These are phyloP conservation scores for Sakesphorus luctuosus DNA, from an alignment of 2,113 vertebrate species.

Conservation along the genomic window DNA sequence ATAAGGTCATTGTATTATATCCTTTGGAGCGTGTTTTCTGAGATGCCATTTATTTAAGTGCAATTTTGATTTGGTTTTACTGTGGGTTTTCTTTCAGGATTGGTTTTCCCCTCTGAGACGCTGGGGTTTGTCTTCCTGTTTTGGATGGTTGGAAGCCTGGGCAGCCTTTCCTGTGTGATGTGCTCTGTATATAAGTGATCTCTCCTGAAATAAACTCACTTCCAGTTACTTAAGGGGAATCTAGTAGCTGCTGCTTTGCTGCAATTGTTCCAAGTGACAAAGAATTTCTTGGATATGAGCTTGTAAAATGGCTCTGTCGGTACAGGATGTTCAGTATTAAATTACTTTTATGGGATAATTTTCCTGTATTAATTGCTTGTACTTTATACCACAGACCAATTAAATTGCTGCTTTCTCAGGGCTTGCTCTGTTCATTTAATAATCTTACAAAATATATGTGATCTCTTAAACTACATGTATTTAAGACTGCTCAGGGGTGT, in stretches of 20 bases:
- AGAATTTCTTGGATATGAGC: constrained; percentile 48
- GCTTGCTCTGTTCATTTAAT: neutral
- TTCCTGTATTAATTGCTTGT: constrained; percentile 55
- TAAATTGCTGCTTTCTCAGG: constrained; percentile 9
- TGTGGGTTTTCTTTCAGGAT: constrained; percentile 35
- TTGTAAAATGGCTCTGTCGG: constrained; percentile 24
- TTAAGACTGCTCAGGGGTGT: neutral
- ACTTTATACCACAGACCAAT: neutral
- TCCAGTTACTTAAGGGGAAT: constrained; percentile 62
- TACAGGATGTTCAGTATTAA: constrained; percentile 65
- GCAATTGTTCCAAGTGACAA: constrained; percentile 26
- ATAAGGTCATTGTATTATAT: constrained; percentile 63
- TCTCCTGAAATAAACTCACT: constrained; percentile 68
- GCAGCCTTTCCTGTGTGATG: constrained; percentile 61
- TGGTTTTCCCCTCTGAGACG: constrained; percentile 40
- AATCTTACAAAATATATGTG: neutral
- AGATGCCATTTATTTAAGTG: constrained; percentile 56
- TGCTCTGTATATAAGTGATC: constrained; percentile 53
- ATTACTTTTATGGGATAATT: constrained; percentile 53
- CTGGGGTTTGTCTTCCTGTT: constrained; percentile 67
- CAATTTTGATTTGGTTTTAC: constrained; percentile 36
- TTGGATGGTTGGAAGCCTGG: constrained; percentile 49
- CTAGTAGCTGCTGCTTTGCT: constrained; percentile 38
- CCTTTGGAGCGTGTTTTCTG: neutral
- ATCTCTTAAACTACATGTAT: neutral